Evolutionary conservation across 2,888 invertebrate genomes (phyloP).

Genomic region (Polymixis flavicincta): DNA sequence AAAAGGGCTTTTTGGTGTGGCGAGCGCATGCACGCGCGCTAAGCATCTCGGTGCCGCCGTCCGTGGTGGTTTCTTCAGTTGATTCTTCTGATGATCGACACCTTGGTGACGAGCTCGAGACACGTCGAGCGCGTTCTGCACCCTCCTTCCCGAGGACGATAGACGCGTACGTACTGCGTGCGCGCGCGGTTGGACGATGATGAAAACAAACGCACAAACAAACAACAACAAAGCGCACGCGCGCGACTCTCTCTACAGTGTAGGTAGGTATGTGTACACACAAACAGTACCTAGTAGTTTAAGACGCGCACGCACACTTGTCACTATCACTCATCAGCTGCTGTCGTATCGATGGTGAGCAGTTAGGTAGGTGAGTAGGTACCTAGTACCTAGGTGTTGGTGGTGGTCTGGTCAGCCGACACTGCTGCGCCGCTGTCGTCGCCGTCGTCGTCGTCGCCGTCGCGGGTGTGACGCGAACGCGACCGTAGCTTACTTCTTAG

Average conservation of each 20-base stretch:
- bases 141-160: constrained; percentile 5
- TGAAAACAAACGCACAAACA: not conserved
- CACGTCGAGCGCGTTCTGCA: not conserved
- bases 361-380: no score
- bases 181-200: not conserved
- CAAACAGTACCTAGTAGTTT: no score
- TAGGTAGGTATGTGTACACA: no score
- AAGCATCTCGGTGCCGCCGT: no score
- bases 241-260: not conserved
- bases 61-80: no score
- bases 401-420: constrained; percentile 79
- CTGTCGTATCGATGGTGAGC: not conserved
- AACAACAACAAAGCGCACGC: not conserved
- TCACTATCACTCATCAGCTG: not conserved
- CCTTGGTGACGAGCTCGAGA: no score
- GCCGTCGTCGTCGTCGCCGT: constrained; percentile 9
- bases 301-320: not conserved
- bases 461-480: constrained; percentile 21
- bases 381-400: no score
- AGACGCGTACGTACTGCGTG: constrained; percentile 5
- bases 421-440: not conserved
- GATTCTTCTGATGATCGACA: no score
- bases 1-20: constrained; percentile 47
- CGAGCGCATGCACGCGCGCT: no score
- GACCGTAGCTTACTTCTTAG: constrained; percentile 57